Percentiles rank a stretch among this genome's conserved stretches.
These are phyloP conservation scores for Diabrotica virgifera DNA, from an alignment of 1,140 invertebrate species.

Conservation along the genomic window DNA sequence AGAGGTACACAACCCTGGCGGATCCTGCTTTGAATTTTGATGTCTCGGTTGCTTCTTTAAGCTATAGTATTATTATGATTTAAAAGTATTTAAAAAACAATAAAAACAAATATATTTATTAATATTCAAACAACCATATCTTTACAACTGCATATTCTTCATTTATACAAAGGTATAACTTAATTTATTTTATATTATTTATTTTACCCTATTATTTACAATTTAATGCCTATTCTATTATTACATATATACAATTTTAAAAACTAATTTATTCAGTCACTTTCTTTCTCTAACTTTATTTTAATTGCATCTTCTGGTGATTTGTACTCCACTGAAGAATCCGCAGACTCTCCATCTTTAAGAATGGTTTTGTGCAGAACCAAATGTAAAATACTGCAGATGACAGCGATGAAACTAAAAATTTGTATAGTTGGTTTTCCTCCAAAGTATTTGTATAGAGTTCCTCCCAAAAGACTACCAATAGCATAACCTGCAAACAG, in stretches of 20 bases:
- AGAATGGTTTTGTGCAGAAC: slow-evolving; percentile 50
- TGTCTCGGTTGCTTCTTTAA: no score
- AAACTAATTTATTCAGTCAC: not conserved
- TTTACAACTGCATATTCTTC: no score
- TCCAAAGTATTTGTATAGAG: slow-evolving; percentile 57
- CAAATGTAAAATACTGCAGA: slow-evolving; percentile 55
- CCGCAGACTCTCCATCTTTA: slow-evolving; percentile 33
- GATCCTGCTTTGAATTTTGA: no score
- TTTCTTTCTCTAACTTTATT: slow-evolving; percentile 3
- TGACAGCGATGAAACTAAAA: slow-evolving; percentile 52
- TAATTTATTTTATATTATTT: no score
- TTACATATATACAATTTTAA: not conserved
- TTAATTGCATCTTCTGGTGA: slow-evolving; percentile 46
- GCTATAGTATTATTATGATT: no score
- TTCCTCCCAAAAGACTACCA: slow-evolving; percentile 60
- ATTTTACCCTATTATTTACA: no score
- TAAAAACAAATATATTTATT: no score
- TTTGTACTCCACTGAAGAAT: slow-evolving; percentile 42
- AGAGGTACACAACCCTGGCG: no score
- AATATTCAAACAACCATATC: no score
- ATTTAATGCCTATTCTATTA: no score
- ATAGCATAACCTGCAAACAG: slow-evolving; percentile 55
- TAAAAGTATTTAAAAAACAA: no score
- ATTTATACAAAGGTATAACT: no score
- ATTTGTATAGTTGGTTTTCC: slow-evolving; percentile 55